Base-by-base conservation (phyloP, 2,888 invertebrate genomes). In the Drosophila austrosaltans region DNA sequence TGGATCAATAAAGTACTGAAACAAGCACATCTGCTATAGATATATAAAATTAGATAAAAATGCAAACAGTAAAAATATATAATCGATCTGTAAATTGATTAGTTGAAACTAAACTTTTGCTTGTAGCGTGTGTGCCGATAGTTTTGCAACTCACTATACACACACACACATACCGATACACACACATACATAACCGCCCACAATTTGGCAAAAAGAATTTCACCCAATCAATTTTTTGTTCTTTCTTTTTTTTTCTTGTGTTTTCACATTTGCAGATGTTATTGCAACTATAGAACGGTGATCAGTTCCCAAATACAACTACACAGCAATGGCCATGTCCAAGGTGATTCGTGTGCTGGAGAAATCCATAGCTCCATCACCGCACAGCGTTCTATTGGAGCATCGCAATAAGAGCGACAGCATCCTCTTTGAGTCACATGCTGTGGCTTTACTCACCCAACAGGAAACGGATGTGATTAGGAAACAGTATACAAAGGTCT, bases 311-410 rank as follows among this genome's bases (percentile, higher is more conserved):
- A 54, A 48, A 53, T 36, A 28, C 30, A 22, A 3, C n/a, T 25
- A 22, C n/a, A 59, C n/a, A 59, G 59, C 58, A 12, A 98, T 98
- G 98, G 97, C 98, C 90, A 97, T 98, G 96, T 97, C 97, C 89
- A 98, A 98, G 93, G 96, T 96, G 77, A 98, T 97, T 93, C 95
- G 97, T 85, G 96, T 98, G 82, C 95, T 97, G 88, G 97, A 98
- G 93, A 98, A 98, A 93, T 95, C 96, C 72, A 95, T 96, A 81
- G 96, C 96, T 42, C 96, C 97, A 63, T 96, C 95, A 91, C 97
- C 98, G 10, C 98, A 98, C 91, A 98, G 98, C 92, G 95, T 98
- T 73, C 94, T 98, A 79, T 93, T 98, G 86, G 98, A 98, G 92
- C 97, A 97, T 90, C 95, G 97, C 90, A 96, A 96, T 92, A 96